Evolutionary conservation across 1,140 invertebrate genomes (phyloP), one percentile per base, ranked within the genome.

Genomic region (Aphelenchoides besseyi): DNA sequence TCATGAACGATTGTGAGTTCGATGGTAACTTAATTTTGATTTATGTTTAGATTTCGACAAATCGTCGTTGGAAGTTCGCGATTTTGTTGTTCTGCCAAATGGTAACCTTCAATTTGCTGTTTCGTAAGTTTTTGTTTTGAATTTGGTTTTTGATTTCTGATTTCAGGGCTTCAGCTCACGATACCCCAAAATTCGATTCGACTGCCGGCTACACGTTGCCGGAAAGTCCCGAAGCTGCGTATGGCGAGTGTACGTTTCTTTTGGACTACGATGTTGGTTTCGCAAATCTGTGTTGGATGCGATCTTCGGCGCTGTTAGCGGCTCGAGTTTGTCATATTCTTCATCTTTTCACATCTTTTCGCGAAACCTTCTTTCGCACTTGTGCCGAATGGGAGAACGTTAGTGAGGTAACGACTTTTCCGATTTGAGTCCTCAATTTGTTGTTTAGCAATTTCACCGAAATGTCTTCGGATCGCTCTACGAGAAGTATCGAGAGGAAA

Each of bases 321-420:
- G 63, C 48, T 2, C 63, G 63, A n/a, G 12, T 30, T 2, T 66
- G 63, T 29, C 63, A 66, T 30, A 66, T 66, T 1, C 36, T 66
- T 33, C 63, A 66, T 32, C 30, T 66, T 26, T 29, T 66, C 12
- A 66, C 63, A 16, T 23, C 12, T 53, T 36, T 66, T 12, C 16
- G 63, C 16, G 63, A 66, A 33, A 66, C 16, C 36, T 66, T 66
- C 8, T 35, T 32, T 23, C 30, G 36, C 16, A 32, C 63, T 9
- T 12, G 12, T 33, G n/a, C 32, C 16, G 63, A 66, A 29, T 66
- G 63, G 63, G 63, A 66, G 3, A n/a, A 26, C 12, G 16, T 36
- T 16, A 66, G 63, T 32, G 63, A 35, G 32, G 63, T 66, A 41
- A 30, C n/a, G n/a, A 18, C n/a, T 36, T n/a, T 2, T 18, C n/a